phyloP scores from a whole-genome alignment of 2,797 vertebrate genomes.

The Triplophysa yarkandensis region DNA sequence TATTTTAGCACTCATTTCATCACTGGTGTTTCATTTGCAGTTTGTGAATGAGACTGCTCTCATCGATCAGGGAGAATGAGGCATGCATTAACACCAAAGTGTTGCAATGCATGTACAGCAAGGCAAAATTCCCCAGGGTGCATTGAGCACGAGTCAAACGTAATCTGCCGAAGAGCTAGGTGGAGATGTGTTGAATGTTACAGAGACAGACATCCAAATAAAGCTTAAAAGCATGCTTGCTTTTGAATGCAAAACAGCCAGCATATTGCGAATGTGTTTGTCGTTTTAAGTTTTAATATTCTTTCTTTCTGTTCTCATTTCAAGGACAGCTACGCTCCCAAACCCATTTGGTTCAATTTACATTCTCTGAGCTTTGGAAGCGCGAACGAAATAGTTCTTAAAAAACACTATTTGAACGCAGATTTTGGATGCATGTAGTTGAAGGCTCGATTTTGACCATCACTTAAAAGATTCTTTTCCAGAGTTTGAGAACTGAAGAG shows the following conservation, averaged over 20 bases:
- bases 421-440: background rate
- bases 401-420: background rate
- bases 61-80: slow-evolving; percentile 40
- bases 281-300: slow-evolving; percentile 59
- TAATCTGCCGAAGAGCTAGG: slow-evolving; percentile 33
- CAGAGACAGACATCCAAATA: slow-evolving; percentile 50
- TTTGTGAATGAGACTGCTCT: slow-evolving; percentile 56
- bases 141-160: slow-evolving; percentile 35
- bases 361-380: slow-evolving; percentile 45
- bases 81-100: slow-evolving; percentile 55
- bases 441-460: background rate
- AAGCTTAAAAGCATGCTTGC: slow-evolving; percentile 56
- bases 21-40: slow-evolving; percentile 74
- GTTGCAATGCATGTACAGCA: slow-evolving; percentile 43
- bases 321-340: slow-evolving; percentile 64
- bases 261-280: slow-evolving; percentile 20
- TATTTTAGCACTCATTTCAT: slow-evolving; percentile 72
- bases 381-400: background rate
- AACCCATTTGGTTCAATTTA: slow-evolving; percentile 58
- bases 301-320: slow-evolving; percentile 67
- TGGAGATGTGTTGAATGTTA: slow-evolving; percentile 33
- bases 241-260: slow-evolving; percentile 44
- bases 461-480: background rate
- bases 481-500: background rate
- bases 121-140: slow-evolving; percentile 29